These are phyloP conservation scores for Drosophila nr. medialis DNA, from an alignment of 2,888 invertebrate species.

Conservation along the genomic window DNA sequence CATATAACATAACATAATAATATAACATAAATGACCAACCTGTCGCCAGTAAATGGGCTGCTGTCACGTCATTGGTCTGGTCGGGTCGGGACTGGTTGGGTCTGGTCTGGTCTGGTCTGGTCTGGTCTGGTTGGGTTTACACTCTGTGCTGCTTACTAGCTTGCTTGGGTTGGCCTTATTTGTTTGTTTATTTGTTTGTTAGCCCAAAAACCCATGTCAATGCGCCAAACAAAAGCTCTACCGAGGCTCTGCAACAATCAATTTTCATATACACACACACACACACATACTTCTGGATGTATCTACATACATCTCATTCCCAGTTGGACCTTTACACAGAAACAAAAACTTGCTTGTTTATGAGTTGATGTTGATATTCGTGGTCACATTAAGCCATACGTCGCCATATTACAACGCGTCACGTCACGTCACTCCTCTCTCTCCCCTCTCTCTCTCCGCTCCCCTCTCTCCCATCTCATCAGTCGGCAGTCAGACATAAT, in stretches of 20 bases:
- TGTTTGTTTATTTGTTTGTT: constrained; percentile 33
- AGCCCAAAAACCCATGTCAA: constrained; percentile 55
- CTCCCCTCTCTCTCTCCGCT: neutral
- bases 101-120: constrained; percentile 11
- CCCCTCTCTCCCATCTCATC: constrained; percentile 12
- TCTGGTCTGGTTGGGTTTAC: constrained; percentile 5
- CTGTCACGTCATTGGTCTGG: constrained; percentile 67
- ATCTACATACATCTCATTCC: constrained; percentile 17
- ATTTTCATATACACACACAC: constrained; percentile 60
- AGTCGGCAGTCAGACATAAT: constrained; percentile 55
- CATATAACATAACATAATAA: no score
- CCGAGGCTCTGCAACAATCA: constrained; percentile 58
- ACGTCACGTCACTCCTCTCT: constrained; percentile 39
- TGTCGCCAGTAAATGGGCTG: constrained; percentile 73
- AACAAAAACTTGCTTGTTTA: constrained; percentile 50
- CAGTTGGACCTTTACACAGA: constrained; percentile 1
- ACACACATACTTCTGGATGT: neutral
- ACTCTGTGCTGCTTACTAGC: constrained; percentile 7
- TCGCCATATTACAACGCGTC: constrained; percentile 69
- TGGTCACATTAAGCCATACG: constrained; percentile 78
- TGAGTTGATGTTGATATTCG: constrained; percentile 77
- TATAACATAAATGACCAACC: constrained; percentile 73
- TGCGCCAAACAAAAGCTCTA: constrained; percentile 34
- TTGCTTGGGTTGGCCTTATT: constrained; percentile 14
- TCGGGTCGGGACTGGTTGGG: constrained; percentile 12